A percentile compares a stretch with the other conserved stretches of the same genome.
These are phyloP conservation scores for Gymnorhina tibicen DNA, from an alignment of 2,113 vertebrate genomes.

Conservation along the genomic window DNA sequence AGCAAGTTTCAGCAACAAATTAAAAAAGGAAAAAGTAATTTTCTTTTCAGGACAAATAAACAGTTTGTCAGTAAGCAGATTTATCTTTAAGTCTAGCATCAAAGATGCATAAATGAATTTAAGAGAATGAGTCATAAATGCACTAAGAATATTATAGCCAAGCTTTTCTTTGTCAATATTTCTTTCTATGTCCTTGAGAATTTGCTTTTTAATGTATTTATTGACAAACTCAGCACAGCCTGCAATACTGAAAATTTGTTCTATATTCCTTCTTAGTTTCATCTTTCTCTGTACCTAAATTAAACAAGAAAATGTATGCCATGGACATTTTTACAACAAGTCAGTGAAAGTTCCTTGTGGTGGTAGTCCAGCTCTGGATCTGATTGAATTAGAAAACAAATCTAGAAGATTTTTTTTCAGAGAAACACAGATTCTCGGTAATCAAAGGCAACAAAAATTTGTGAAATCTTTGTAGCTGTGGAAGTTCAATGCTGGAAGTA, in stretches of 20 bases:
- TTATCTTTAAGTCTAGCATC: neutral
- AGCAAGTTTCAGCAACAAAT: neutral
- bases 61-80: neutral
- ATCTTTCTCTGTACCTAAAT: neutral
- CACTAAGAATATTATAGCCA: neutral
- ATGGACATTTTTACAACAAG: neutral
- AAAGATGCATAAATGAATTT: neutral
- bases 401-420: neutral
- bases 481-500: neutral
- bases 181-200: neutral
- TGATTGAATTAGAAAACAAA: neutral
- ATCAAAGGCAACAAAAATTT: neutral
- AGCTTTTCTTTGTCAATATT: neutral
- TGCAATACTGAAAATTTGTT: neutral
- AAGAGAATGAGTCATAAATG: neutral
- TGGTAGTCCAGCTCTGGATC: neutral
- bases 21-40: neutral
- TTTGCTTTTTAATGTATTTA: neutral
- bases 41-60: neutral
- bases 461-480: neutral
- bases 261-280: neutral
- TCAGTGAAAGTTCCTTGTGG: neutral
- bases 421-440: neutral
- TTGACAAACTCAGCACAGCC: neutral
- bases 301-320: neutral